Conservation (phyloP, 2,113 vertebrate species). For the Porphyrio hochstetteri region DNA sequence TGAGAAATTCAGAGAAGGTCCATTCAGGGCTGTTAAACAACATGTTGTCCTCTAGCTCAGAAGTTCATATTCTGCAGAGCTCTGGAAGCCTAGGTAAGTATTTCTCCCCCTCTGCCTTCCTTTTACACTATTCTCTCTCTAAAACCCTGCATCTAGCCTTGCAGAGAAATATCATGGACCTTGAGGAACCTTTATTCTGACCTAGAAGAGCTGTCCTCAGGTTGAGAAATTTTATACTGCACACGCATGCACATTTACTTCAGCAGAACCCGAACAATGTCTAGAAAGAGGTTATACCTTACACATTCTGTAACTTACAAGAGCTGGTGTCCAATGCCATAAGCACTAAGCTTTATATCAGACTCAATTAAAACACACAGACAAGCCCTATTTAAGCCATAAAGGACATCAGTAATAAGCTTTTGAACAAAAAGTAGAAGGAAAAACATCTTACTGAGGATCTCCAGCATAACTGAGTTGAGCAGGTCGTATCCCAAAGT, state of each 20-base stretch:
- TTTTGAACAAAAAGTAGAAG: slow-evolving; percentile 34
- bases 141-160: fast-evolving
- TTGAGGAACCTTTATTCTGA: not conserved
- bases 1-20: not conserved
- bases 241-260: not conserved
- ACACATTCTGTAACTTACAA: not conserved
- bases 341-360: fast-evolving
- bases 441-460: slow-evolving; percentile 90
- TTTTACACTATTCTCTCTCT: not conserved
- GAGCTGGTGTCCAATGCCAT: not conserved
- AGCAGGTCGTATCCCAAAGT: slow-evolving; percentile 96
- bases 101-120: not conserved
- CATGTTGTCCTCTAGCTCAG: not conserved
- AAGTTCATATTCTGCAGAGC: not conserved
- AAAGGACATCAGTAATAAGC: not conserved
- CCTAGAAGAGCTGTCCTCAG: not conserved
- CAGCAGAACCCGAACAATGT: not conserved
- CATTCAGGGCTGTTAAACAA: not conserved
- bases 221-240: not conserved
- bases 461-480: slow-evolving; percentile 99
- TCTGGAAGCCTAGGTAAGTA: not conserved
- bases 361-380: not conserved
- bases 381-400: not conserved
- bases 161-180: fast-evolving
- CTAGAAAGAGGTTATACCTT: not conserved